Percentiles rank a stretch among this genome's conserved stretches.
These are phyloP conservation scores for Pristiophorus japonicus DNA, from an alignment of 2,113 vertebrate species.

Conservation along the genomic window DNA sequence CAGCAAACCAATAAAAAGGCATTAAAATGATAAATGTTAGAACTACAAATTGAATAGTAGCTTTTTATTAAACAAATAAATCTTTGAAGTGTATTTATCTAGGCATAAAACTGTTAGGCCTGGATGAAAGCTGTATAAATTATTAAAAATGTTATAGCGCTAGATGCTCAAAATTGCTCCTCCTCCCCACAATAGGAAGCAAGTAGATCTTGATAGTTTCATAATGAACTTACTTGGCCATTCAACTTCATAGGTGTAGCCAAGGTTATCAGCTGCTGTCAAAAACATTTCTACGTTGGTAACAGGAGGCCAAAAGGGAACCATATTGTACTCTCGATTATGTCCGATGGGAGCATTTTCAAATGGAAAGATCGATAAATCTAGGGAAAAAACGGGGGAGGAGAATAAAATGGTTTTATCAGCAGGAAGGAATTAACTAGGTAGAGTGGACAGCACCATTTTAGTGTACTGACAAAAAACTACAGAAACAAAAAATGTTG, in stretches of 20 bases:
- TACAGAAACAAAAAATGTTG: not conserved
- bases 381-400: conserved; percentile 56
- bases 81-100: not conserved
- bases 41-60: not conserved
- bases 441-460: not conserved
- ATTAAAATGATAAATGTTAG: not conserved
- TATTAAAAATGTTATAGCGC: not conserved
- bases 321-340: conserved; percentile 89
- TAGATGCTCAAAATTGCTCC: not conserved
- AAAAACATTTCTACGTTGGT: conserved; percentile 90
- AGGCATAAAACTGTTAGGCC: not conserved
- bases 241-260: conserved; percentile 81
- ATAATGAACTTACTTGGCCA: conserved; percentile 76
- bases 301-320: conserved; percentile 95
- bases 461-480: not conserved
- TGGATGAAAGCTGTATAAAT: not conserved
- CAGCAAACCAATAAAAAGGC: not conserved
- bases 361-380: conserved; percentile 69
- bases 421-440: too few species aligned
- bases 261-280: conserved; percentile 78
- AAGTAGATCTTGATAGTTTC: not conserved
- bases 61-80: not conserved
- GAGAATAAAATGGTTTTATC: not conserved
- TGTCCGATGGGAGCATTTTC: conserved; percentile 96
- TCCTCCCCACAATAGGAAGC: not conserved